Conservation (phyloP, 2,888 invertebrate genomes). For the Macrophya annulata region DNA sequence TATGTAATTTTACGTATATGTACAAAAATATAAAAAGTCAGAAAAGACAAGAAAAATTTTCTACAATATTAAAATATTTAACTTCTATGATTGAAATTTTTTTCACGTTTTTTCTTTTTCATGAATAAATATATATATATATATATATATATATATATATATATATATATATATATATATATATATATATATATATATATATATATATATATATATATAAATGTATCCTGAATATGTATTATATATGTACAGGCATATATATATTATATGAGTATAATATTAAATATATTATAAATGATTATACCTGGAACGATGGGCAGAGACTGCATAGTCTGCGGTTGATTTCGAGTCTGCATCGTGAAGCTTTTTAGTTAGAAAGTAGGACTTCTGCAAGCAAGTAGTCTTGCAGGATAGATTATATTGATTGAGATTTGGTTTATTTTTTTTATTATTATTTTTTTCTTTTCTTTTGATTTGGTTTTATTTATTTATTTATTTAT, state of each 20-base stretch:
- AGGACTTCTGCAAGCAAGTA: not conserved
- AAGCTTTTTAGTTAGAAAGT: slow-evolving; percentile 23
- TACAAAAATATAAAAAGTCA: not conserved
- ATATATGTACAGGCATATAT: not conserved
- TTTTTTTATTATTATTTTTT: not conserved
- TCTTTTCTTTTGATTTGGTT: not conserved
- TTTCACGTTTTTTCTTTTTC: no score
- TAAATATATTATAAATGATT: not conserved
- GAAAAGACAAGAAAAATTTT: no score
- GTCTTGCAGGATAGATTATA: slow-evolving; percentile 31
- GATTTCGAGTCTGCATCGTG: slow-evolving; percentile 63
- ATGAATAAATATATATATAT: no score
- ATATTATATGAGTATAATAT: not conserved
- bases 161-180: no score
- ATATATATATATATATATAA: no score
- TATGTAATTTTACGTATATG: not conserved
- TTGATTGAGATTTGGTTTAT: not conserved
- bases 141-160: no score
- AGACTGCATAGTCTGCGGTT: slow-evolving; percentile 38
- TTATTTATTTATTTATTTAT: not conserved
- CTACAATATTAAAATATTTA: no score
- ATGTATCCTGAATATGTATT: not conserved
- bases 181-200: no score
- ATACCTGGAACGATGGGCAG: slow-evolving; percentile 42
- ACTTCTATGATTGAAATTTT: no score